phyloP scores from a whole-genome alignment of 1,140 invertebrate genomes.

The Phymastichus coffea region DNA sequence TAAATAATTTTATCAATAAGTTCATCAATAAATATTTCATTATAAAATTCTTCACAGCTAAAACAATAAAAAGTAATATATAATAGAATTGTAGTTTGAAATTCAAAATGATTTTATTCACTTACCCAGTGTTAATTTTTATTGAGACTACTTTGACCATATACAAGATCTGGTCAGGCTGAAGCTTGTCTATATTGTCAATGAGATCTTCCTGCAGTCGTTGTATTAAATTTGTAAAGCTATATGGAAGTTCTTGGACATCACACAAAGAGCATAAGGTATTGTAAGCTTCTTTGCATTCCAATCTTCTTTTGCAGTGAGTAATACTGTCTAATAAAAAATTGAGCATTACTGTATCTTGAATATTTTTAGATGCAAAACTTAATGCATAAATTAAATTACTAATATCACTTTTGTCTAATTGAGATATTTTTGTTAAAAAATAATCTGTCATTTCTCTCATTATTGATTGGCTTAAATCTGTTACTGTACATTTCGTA shows the following conservation, averaged over 20 bases:
- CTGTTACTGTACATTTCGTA: conserved; percentile 48
- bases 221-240: not conserved
- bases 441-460: conserved; percentile 47
- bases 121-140: conserved; percentile 31
- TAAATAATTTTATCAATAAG: conserved; percentile 42
- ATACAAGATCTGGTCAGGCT: conserved; percentile 52
- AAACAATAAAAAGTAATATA: conserved; percentile 18
- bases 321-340: conserved; percentile 6
- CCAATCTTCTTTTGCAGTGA: not conserved
- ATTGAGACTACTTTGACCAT: conserved; percentile 51
- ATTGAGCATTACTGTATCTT: conserved; percentile 1
- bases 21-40: conserved; percentile 60
- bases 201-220: conserved; percentile 18
- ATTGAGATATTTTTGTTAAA: conserved; percentile 9
- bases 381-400: conserved; percentile 6
- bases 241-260: not conserved
- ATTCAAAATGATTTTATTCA: conserved; percentile 7
- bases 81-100: conserved; percentile 15
- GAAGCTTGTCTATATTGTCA: conserved; percentile 45
- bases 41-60: conserved; percentile 57
- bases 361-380: conserved; percentile 4
- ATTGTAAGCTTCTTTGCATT: not conserved
- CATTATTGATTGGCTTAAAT: conserved; percentile 64
- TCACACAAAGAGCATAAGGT: conserved; percentile 14
- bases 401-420: conserved; percentile 14